A percentile compares a stretch with the other conserved stretches of the same genome.
phyloP scores from a whole-genome alignment of 2,888 invertebrate species.

The Incurvaria masculella region DNA sequence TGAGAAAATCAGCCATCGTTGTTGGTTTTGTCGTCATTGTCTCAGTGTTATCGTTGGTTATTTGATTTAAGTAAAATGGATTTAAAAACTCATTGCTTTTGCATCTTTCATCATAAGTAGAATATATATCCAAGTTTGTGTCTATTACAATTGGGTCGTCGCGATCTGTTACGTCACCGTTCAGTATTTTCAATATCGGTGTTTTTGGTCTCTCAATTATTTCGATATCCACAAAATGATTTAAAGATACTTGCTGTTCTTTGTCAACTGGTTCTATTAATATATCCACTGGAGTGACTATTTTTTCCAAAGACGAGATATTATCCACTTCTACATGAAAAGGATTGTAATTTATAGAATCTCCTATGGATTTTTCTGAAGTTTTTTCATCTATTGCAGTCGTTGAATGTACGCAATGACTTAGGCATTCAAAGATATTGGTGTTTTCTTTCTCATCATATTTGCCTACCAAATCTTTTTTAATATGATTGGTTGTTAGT shows the following conservation, averaged over 20 bases:
- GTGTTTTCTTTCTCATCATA: no score
- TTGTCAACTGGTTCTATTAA: slow-evolving; percentile 23
- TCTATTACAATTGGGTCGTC: slow-evolving; percentile 29
- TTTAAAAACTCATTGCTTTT: slow-evolving; percentile 33
- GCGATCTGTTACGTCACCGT: slow-evolving; percentile 27
- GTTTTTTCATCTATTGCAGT: no score
- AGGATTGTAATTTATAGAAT: slow-evolving; percentile 26
- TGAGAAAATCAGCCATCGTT: slow-evolving; percentile 43
- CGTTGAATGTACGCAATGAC: no score
- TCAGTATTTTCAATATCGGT: slow-evolving; percentile 41
- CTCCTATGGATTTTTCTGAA: neutral
- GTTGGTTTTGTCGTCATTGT: slow-evolving; percentile 3
- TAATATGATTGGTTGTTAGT: no score
- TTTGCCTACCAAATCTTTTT: no score
- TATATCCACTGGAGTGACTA: slow-evolving; percentile 30
- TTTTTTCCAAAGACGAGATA: slow-evolving; percentile 29
- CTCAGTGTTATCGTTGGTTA: slow-evolving; percentile 17
- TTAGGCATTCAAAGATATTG: no score
- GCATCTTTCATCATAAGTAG: slow-evolving; percentile 16
- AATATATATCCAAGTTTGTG: slow-evolving; percentile 20
- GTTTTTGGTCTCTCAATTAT: slow-evolving; percentile 35
- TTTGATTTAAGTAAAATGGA: slow-evolving; percentile 36
- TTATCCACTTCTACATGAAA: slow-evolving; percentile 30
- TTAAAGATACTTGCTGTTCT: slow-evolving; percentile 20
- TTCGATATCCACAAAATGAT: slow-evolving; percentile 30